Evolutionary conservation across 2,113 vertebrate species (phyloP), one percentile per base, ranked within the genome.

Genomic region (Xiphophorus couchianus): DNA sequence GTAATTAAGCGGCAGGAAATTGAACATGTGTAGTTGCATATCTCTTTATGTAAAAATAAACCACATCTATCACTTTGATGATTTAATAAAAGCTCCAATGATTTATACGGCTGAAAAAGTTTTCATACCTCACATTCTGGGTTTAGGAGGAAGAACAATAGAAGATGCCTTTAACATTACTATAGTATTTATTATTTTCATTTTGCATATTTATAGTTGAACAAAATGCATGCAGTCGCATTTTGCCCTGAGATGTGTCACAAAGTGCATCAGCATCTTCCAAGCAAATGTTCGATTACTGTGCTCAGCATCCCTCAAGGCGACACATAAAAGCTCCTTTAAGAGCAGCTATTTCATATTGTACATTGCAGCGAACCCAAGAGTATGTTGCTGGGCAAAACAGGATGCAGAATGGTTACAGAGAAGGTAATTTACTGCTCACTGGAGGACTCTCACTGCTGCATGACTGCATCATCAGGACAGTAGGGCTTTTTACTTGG

Each of bases 271-370:
- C 67, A 64, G 71, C 39, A n/a, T 67, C 82, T 80, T 77, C 67
- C 71, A 33, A 1, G 66, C 11, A 0, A 81, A 44, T 62, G 84
- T 88, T 87, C 76, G 77, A 76, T 88, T 75, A 82, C 81, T 44
- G 51, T 1, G 33, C 71, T 71, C 67, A 27, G 66, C 77, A 3
- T 74, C 73, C 82, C 83, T 84, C 15, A 68, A 74, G 86, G 86
- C 15, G 81, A 80, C 76, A 86, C 82, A 68, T 78, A 80, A 89
- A 77, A 82, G 69, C 83, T 65, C 80, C 84, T 86, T 83, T 84
- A 83, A 83, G 73, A 89, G 81, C 86, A 80, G 66, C 82, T 44
- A 75, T 86, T 88, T 83, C 86, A 88, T 88, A 72, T 51, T 76
- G 79, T 77, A 83, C 77, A 81, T 89, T 86, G 81, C 83, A 73